A percentile compares a stretch with the other conserved stretches of the same genome.
Conservation (phyloP, 2,113 vertebrate species). For the Lonchura striata region DNA sequence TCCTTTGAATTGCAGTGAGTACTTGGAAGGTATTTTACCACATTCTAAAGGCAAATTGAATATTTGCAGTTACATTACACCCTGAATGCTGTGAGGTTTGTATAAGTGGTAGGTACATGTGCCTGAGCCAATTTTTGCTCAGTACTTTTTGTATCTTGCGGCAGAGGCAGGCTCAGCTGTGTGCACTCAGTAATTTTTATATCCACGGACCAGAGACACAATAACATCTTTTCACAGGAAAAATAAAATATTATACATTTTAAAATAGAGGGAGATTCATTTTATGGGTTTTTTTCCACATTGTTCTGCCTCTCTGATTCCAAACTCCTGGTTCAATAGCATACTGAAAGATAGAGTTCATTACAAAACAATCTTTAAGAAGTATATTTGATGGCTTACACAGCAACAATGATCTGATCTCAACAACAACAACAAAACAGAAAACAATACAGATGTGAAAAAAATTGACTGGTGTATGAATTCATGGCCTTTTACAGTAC, state of each 20-base stretch:
- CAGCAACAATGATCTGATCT: not conserved
- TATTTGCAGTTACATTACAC: not conserved
- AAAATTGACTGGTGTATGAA: slow-evolving; percentile 8
- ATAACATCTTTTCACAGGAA: slow-evolving; percentile 18
- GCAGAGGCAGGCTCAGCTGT: not conserved
- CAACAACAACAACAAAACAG: slow-evolving; percentile 22
- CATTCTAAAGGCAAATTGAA: not conserved
- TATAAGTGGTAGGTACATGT: not conserved
- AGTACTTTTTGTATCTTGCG: not conserved
- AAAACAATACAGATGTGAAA: not conserved
- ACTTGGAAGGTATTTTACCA: not conserved
- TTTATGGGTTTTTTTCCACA: not conserved
- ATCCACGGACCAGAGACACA: slow-evolving; percentile 5
- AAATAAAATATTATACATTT: not conserved
- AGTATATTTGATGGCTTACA: slow-evolving; percentile 40
- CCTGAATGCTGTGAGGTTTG: not conserved
- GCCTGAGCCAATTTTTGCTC: not conserved
- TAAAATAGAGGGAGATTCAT: slow-evolving; percentile 41
- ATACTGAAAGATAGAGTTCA: slow-evolving; percentile 51
- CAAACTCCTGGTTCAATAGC: slow-evolving; percentile 52
- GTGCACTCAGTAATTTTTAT: slow-evolving; percentile 3
- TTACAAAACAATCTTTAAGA: slow-evolving; percentile 62
- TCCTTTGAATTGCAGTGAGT: not conserved
- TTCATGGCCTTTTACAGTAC: not conserved
- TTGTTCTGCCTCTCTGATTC: slow-evolving; percentile 44